Evolutionary conservation across 2,888 invertebrate species (phyloP).

Genomic region (Acanthopleura granulata): DNA sequence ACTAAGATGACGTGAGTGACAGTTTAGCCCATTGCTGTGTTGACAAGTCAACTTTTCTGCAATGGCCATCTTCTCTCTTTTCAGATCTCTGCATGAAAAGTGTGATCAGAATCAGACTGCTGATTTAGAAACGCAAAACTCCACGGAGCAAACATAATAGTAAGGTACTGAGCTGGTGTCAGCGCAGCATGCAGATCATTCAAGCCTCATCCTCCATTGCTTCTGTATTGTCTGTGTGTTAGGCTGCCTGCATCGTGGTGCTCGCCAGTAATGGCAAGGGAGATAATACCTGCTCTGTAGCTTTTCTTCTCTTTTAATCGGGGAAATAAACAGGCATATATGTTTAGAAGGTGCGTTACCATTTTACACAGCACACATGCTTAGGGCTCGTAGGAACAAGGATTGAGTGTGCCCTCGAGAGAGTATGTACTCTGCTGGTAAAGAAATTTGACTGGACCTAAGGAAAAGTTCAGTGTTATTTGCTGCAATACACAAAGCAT

Average conservation of each 20-base stretch:
- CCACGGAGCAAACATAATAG: constrained; percentile 45
- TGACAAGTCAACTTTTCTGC: constrained; percentile 42
- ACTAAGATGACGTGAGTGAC: neutral
- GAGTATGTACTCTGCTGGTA: too few relatives aligned
- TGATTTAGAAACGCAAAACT: constrained; percentile 57
- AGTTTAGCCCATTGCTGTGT: constrained; percentile 15
- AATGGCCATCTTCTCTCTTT: constrained; percentile 53
- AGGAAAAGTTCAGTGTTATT: too few relatives aligned
- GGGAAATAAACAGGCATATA: too few relatives aligned
- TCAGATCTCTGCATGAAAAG: constrained; percentile 61
- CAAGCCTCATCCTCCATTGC: constrained; percentile 1
- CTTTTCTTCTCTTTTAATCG: too few relatives aligned
- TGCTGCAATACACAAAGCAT: too few relatives aligned
- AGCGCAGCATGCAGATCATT: constrained; percentile 33
- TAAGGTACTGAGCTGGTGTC: constrained; percentile 31
- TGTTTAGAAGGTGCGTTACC: too few relatives aligned
- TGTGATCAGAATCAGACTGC: constrained; percentile 51
- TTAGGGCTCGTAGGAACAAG: too few relatives aligned
- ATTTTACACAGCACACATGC: too few relatives aligned
- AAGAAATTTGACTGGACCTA: too few relatives aligned
- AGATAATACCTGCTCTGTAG: too few relatives aligned
- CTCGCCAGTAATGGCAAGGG: too few relatives aligned
- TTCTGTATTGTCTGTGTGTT: constrained; percentile 1
- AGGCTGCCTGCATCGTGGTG: neutral
- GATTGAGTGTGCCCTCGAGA: too few relatives aligned